These are phyloP conservation scores for Sminthurides aquaticus DNA, from an alignment of 2,888 invertebrate species.

Conservation along the genomic window DNA sequence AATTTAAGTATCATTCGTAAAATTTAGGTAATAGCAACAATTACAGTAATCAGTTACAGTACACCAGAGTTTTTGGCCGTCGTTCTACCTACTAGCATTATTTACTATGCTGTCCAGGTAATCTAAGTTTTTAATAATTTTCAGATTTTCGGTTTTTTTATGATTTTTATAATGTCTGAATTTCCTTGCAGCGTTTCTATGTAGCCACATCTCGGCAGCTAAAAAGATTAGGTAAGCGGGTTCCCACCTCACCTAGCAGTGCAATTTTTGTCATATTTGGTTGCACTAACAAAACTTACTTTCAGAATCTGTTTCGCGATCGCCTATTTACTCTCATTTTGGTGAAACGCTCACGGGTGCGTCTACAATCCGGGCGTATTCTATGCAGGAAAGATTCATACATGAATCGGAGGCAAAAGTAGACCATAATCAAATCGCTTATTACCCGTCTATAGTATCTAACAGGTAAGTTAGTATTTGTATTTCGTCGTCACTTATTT, in stretches of 20 bases:
- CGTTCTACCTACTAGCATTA: slow-evolving; percentile 67
- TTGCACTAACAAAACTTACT: not conserved
- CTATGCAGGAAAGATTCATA: slow-evolving; percentile 46
- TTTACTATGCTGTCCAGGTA: slow-evolving; percentile 72
- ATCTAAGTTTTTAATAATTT: not conserved
- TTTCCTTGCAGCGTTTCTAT: slow-evolving; percentile 52
- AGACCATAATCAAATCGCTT: slow-evolving; percentile 48
- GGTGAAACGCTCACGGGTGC: slow-evolving; percentile 51
- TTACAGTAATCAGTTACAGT: slow-evolving; percentile 75
- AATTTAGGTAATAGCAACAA: slow-evolving; percentile 28
- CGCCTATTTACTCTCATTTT: slow-evolving; percentile 55
- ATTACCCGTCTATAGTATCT: slow-evolving; percentile 41
- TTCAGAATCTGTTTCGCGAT: slow-evolving; percentile 51
- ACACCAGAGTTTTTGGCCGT: slow-evolving; percentile 74
- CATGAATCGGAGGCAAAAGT: slow-evolving; percentile 49
- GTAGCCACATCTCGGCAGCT: slow-evolving; percentile 53
- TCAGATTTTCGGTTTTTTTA: not conserved
- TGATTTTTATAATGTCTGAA: not conserved
- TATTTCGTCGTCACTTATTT: not conserved
- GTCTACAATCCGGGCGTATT: slow-evolving; percentile 46
- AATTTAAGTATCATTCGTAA: slow-evolving; percentile 27
- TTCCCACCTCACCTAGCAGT: no score
- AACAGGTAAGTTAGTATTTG: slow-evolving; percentile 40
- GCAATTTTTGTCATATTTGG: not conserved
- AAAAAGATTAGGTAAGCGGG: slow-evolving; percentile 49